Evolutionary conservation across 2,888 invertebrate species (phyloP).

Genomic region (Meloe dianella): DNA sequence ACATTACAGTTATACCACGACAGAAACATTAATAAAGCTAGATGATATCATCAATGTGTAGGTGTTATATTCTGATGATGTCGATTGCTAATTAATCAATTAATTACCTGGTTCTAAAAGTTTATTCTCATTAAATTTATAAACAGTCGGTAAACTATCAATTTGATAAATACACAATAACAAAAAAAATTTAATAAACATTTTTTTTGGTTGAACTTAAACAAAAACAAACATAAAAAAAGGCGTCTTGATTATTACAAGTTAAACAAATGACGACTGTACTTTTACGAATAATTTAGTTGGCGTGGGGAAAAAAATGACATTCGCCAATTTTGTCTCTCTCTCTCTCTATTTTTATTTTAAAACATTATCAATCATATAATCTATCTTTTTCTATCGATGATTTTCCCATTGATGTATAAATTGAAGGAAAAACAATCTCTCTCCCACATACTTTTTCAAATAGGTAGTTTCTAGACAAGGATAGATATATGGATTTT

Average conservation of each 20-base stretch:
- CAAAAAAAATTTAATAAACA: conserved; percentile 16
- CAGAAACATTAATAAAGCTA: not conserved
- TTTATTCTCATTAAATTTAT: conserved; percentile 62
- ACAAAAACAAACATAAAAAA: not conserved
- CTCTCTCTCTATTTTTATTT: too few species aligned
- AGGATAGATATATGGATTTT: too few species aligned
- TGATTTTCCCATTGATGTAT: too few species aligned
- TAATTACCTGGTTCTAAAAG: conserved; percentile 62
- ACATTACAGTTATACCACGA: not conserved
- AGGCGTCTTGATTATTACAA: not conserved
- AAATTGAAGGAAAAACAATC: too few species aligned
- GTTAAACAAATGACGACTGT: not conserved
- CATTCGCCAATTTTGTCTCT: too few species aligned
- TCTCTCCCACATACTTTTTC: too few species aligned
- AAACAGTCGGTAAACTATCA: conserved; percentile 57
- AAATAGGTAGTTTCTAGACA: too few species aligned
- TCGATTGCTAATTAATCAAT: not conserved
- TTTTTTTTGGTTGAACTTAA: conserved; percentile 5
- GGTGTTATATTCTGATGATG: not conserved
- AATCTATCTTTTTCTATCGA: too few species aligned
- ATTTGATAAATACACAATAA: conserved; percentile 23
- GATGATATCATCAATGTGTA: not conserved
- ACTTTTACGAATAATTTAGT: too few species aligned
- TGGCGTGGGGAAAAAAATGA: too few species aligned
- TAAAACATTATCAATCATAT: too few species aligned